Evolutionary conservation across 2,797 vertebrate genomes (phyloP).

Genomic region (Macroramphosus scolopax): DNA sequence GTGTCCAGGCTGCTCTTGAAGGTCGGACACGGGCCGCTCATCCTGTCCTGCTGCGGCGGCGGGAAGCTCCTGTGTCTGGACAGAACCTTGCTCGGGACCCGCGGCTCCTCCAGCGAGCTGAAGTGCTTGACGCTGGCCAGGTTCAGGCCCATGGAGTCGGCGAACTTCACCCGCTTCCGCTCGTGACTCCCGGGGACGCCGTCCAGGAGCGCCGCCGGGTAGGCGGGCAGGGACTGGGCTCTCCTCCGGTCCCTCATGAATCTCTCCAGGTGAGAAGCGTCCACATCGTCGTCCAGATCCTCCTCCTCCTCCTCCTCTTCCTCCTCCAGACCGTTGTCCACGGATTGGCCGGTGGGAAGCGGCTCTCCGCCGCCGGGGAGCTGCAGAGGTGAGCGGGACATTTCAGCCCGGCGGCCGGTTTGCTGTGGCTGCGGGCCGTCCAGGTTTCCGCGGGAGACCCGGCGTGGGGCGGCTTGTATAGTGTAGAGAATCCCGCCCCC

Average conservation of each 20-base stretch:
- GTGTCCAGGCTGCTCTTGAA: conserved; percentile 35
- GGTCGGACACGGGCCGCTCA: conserved; percentile 39
- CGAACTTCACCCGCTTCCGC: conserved; percentile 89
- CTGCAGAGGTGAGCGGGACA: conserved; percentile 35
- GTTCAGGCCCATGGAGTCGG: conserved; percentile 85
- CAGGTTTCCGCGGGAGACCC: conserved; percentile 11
- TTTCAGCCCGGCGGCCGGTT: conserved; percentile 15
- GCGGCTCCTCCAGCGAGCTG: conserved; percentile 84
- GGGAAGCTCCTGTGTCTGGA: conserved; percentile 78
- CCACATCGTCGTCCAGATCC: conserved; percentile 60
- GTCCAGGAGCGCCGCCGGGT: conserved; percentile 57
- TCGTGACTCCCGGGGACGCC: conserved; percentile 49
- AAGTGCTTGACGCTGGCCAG: conserved; percentile 89
- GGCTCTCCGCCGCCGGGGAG: neutral
- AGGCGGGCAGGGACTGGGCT: conserved; percentile 75
- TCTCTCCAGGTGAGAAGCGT: conserved; percentile 53
- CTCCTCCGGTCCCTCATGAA: conserved; percentile 68
- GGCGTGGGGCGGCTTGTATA: conserved; percentile 25
- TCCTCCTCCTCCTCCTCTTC: conserved; percentile 30
- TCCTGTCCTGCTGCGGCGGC: conserved; percentile 37
- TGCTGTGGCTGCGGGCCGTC: conserved; percentile 1
- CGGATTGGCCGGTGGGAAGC: neutral
- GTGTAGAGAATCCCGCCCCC: neutral
- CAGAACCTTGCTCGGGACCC: conserved; percentile 81
- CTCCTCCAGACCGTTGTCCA: conserved; percentile 39